phyloP scores from a whole-genome alignment of 2,888 invertebrate species.

The Cynaeus angustus region DNA sequence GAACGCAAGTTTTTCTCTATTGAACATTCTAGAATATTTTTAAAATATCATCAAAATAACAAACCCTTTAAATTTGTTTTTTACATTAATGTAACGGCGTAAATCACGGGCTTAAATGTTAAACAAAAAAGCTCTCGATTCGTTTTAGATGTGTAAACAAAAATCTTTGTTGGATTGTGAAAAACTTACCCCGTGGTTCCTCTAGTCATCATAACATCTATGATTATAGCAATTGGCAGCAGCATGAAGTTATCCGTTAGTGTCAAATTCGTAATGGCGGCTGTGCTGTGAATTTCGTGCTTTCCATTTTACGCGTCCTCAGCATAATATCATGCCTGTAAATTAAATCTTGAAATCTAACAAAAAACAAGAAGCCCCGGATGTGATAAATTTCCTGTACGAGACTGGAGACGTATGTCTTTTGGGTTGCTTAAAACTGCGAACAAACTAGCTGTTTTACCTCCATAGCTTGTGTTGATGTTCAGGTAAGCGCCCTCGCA shows the following conservation, averaged over 20 bases:
- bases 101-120: too few species aligned
- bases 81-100: too few species aligned
- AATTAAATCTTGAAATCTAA: constrained; percentile 32
- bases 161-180: too few species aligned
- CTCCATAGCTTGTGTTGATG: constrained; percentile 52
- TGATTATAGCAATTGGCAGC: constrained; percentile 8
- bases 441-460: constrained; percentile 32
- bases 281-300: constrained; percentile 49
- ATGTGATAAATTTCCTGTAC: constrained; percentile 43
- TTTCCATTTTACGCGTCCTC: constrained; percentile 62
- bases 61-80: too few species aligned
- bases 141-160: too few species aligned
- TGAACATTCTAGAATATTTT: too few species aligned
- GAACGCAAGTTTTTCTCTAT: too few species aligned
- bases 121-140: too few species aligned
- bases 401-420: constrained; percentile 32
- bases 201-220: background rate
- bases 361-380: constrained; percentile 16
- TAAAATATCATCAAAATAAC: too few species aligned
- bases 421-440: constrained; percentile 13
- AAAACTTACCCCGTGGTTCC: too few species aligned
- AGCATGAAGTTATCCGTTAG: constrained; percentile 22
- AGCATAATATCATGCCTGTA: constrained; percentile 42
- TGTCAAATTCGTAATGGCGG: constrained; percentile 48
- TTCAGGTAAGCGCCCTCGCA: constrained; percentile 53